phyloP scores from a whole-genome alignment of 1,140 invertebrate genomes.

The Cecropterus lyciades region DNA sequence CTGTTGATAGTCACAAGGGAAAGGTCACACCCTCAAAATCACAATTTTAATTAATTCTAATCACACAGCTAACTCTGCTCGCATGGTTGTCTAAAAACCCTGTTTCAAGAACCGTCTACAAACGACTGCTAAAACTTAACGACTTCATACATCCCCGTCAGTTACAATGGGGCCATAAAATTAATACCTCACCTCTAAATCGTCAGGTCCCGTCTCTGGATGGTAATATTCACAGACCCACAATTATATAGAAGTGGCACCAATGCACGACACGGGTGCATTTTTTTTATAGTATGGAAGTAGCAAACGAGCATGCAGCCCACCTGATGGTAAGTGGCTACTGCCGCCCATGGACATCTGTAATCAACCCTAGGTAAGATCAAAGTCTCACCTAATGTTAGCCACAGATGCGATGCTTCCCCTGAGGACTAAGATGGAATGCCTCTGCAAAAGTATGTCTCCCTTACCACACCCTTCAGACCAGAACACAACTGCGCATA shows the following conservation, averaged over 20 bases:
- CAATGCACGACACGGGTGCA: too few relatives aligned
- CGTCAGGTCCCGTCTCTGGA: constrained; percentile 64
- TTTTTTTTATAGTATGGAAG: too few relatives aligned
- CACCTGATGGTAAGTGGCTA: too few relatives aligned
- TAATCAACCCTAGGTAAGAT: too few relatives aligned
- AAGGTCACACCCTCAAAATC: constrained; percentile 11
- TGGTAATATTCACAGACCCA: constrained; percentile 52
- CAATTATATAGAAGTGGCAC: constrained; percentile 2
- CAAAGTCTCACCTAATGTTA: too few relatives aligned
- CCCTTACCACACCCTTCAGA: too few relatives aligned
- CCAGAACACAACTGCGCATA: too few relatives aligned
- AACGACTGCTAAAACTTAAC: constrained; percentile 75
- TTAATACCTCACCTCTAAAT: constrained; percentile 77
- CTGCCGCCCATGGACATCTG: too few relatives aligned
- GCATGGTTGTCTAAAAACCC: not conserved
- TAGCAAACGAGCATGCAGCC: too few relatives aligned
- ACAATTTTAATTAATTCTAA: constrained; percentile 71
- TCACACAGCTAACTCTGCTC: constrained; percentile 47
- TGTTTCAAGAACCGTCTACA: constrained; percentile 49
- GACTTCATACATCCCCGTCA: constrained; percentile 69
- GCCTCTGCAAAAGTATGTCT: too few relatives aligned
- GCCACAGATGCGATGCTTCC: too few relatives aligned
- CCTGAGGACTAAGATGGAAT: too few relatives aligned
- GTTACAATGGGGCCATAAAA: constrained; percentile 75
- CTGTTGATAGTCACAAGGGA: not conserved